phyloP scores from a whole-genome alignment of 2,888 invertebrate genomes.

The Drosophila cognata region DNA sequence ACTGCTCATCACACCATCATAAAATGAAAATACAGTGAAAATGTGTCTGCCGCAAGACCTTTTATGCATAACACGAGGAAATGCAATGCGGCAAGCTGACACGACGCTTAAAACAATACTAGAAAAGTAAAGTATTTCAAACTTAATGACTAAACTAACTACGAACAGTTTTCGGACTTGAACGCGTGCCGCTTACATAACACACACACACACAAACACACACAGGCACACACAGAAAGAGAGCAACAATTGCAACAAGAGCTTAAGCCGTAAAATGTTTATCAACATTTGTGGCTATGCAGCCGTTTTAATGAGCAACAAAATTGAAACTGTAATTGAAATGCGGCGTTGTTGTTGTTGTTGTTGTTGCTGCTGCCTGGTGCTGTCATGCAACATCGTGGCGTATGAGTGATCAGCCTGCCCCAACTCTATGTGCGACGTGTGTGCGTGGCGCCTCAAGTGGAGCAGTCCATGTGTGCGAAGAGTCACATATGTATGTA shows the following conservation, averaged over 20 bases:
- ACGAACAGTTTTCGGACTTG: conserved; percentile 48
- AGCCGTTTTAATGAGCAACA: conserved; percentile 71
- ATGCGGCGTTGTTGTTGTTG: conserved; percentile 31
- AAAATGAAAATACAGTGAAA: conserved; percentile 17
- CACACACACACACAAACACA: background rate
- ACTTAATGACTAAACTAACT: conserved; percentile 33
- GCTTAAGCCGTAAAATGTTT: conserved; percentile 58
- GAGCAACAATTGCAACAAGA: conserved; percentile 17
- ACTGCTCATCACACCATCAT: conserved; percentile 33
- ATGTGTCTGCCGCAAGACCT: conserved; percentile 36
- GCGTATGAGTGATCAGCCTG: conserved; percentile 61
- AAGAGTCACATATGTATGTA: conserved; percentile 2
- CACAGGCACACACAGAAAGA: conserved; percentile 4
- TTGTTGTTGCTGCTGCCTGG: conserved; percentile 20
- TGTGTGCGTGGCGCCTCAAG: conserved; percentile 52
- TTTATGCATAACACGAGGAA: conserved; percentile 58
- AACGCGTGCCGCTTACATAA: conserved; percentile 72
- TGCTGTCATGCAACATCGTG: conserved; percentile 50
- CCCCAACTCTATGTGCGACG: conserved; percentile 2
- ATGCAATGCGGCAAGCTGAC: conserved; percentile 42
- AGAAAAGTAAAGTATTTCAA: conserved; percentile 27
- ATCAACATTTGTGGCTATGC: conserved; percentile 67
- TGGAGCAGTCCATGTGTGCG: conserved; percentile 32
- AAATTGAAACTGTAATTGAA: conserved; percentile 75
- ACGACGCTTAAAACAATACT: conserved; percentile 35